Percentiles rank a stretch among this genome's conserved stretches.
Evolutionary conservation across 1,140 invertebrate genomes (phyloP).

Genomic region (Ceratina calcarata): DNA sequence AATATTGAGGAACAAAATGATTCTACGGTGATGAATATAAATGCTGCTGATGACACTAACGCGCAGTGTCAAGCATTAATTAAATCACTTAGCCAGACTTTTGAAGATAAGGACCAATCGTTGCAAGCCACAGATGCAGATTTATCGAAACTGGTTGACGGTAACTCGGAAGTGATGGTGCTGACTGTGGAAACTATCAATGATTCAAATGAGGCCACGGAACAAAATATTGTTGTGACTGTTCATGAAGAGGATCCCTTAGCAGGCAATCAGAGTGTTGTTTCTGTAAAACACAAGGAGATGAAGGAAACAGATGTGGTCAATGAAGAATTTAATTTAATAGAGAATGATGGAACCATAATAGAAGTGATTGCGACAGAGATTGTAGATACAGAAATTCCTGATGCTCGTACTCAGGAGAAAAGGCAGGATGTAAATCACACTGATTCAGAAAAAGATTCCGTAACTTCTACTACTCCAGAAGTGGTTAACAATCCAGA

Average conservation of each 20-base stretch:
- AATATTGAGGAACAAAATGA: constrained; percentile 2
- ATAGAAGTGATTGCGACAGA: constrained; percentile 56
- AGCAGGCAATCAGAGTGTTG: constrained; percentile 7
- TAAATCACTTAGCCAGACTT: constrained; percentile 31
- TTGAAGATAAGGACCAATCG: constrained; percentile 35
- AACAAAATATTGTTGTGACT: constrained; percentile 39
- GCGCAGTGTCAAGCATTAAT: constrained; percentile 36
- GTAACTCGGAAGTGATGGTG: constrained; percentile 51
- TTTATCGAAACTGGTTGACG: constrained; percentile 45
- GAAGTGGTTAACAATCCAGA: not conserved
- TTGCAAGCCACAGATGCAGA: constrained; percentile 33
- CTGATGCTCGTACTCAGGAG: constrained; percentile 7
- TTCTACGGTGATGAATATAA: constrained; percentile 34
- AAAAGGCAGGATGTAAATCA: not conserved
- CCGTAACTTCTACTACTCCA: constrained; percentile 2
- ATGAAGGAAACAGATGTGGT: constrained; percentile 23
- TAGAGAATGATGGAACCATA: constrained; percentile 48
- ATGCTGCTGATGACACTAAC: constrained; percentile 7
- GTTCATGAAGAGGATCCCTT: constrained; percentile 42
- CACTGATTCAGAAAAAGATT: not conserved
- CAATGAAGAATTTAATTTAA: constrained; percentile 51
- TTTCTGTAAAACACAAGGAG: constrained; percentile 1
- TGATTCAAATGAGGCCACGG: constrained; percentile 12
- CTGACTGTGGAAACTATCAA: constrained; percentile 59
- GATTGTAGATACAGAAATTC: constrained; percentile 30